Evolutionary conservation across 2,113 vertebrate genomes (phyloP).

Genomic region (Raphicerus campestris): DNA sequence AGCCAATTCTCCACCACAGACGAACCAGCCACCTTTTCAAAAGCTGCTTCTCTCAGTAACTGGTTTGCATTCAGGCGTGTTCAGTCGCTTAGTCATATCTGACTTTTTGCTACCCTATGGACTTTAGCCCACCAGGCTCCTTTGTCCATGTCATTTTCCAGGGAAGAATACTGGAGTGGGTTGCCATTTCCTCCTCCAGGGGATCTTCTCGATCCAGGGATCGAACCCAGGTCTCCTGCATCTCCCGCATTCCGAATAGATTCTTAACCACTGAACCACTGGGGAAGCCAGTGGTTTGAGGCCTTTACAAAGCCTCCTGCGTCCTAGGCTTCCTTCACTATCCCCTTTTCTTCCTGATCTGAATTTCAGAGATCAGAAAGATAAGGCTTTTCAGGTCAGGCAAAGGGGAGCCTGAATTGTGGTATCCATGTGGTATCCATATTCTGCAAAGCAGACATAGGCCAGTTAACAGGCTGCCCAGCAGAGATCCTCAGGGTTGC

Average conservation of each 20-base stretch:
- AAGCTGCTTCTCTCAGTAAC: neutral
- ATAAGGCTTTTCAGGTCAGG: neutral
- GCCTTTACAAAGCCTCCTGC: neutral
- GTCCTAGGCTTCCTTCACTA: neutral
- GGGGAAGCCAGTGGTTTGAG: neutral
- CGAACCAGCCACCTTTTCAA: neutral
- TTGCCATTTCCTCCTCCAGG: neutral
- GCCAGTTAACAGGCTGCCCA: neutral
- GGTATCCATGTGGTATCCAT: neutral
- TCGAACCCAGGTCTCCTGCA: accelerated
- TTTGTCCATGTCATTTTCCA: neutral
- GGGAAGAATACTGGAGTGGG: neutral
- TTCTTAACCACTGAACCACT: neutral
- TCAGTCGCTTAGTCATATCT: neutral
- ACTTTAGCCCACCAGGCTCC: neutral
- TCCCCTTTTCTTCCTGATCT: neutral
- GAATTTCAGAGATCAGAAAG: neutral
- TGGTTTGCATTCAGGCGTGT: neutral
- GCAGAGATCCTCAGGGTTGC: neutral
- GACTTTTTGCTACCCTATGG: neutral
- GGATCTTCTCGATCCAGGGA: neutral
- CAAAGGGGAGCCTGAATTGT: neutral
- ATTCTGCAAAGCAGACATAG: neutral
- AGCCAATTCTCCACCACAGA: neutral
- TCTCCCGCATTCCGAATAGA: neutral